These are phyloP conservation scores for Philhelius pedissequus DNA, from an alignment of 2,888 invertebrate species.

Conservation along the genomic window DNA sequence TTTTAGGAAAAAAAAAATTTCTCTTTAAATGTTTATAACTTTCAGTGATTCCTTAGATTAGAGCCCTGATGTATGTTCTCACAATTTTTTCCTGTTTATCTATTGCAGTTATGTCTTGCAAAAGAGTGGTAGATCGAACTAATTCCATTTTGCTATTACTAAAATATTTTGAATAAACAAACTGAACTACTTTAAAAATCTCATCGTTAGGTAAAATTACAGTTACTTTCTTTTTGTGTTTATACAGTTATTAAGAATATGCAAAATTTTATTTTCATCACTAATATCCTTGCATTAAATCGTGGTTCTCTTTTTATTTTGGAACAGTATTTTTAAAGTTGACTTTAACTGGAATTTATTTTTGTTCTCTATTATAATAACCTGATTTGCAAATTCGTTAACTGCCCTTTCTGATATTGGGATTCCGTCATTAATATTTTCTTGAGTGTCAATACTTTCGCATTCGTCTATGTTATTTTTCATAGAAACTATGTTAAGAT, in stretches of 20 bases:
- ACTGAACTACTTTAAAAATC: conserved; percentile 16
- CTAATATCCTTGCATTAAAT: background rate
- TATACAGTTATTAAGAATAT: background rate
- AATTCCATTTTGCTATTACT: background rate
- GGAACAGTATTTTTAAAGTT: background rate
- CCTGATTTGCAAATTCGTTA: no score
- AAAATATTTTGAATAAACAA: conserved; percentile 13
- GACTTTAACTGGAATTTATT: background rate
- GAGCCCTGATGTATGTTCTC: background rate
- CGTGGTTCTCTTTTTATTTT: background rate
- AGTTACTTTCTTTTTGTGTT: background rate
- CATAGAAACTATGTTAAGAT: no score
- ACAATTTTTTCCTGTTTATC: background rate
- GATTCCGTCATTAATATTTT: no score
- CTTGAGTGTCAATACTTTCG: no score
- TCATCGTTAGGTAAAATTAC: conserved; percentile 18
- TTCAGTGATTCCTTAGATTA: background rate
- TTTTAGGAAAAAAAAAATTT: background rate
- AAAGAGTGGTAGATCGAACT: background rate
- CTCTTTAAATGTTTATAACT: background rate
- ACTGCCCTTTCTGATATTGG: no score
- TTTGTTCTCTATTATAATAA: background rate
- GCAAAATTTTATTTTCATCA: background rate
- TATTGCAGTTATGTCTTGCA: background rate
- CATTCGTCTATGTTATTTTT: no score